These are phyloP conservation scores for Popillia japonica DNA, from an alignment of 1,140 invertebrate genomes.

Conservation along the genomic window DNA sequence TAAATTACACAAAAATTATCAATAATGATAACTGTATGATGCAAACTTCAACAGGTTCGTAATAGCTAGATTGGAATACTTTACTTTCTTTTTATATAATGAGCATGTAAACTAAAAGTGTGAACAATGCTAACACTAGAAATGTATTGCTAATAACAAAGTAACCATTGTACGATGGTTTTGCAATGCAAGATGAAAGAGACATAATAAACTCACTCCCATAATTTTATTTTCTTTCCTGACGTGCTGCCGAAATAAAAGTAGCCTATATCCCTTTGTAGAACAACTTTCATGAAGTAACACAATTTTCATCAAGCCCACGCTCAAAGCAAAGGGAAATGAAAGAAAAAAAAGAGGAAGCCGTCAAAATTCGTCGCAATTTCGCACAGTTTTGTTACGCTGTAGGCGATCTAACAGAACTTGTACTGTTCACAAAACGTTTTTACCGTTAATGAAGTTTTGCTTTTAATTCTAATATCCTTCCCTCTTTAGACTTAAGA, in stretches of 20 bases:
- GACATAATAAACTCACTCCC: not conserved
- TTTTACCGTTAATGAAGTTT: conserved; percentile 5
- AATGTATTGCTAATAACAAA: no score
- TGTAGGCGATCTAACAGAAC: not conserved
- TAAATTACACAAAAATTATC: no score
- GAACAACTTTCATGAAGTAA: not conserved
- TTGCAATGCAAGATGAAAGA: not conserved
- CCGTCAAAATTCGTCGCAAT: conserved; percentile 6
- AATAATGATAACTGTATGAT: no score
- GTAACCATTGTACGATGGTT: no score
- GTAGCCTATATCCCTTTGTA: not conserved
- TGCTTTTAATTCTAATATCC: conserved; percentile 15
- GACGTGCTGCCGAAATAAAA: not conserved
- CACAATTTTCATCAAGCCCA: not conserved
- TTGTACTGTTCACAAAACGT: not conserved
- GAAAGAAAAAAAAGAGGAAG: not conserved
- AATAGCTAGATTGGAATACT: no score
- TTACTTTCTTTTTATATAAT: no score
- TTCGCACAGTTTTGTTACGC: not conserved
- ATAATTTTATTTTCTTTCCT: not conserved
- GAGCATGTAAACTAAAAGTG: no score
- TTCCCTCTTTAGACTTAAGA: not conserved
- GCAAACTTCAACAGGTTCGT: no score
- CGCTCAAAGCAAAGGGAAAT: not conserved
- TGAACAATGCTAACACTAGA: no score